phyloP scores from a whole-genome alignment of 2,113 vertebrate genomes.

The Notothenia rossii region DNA sequence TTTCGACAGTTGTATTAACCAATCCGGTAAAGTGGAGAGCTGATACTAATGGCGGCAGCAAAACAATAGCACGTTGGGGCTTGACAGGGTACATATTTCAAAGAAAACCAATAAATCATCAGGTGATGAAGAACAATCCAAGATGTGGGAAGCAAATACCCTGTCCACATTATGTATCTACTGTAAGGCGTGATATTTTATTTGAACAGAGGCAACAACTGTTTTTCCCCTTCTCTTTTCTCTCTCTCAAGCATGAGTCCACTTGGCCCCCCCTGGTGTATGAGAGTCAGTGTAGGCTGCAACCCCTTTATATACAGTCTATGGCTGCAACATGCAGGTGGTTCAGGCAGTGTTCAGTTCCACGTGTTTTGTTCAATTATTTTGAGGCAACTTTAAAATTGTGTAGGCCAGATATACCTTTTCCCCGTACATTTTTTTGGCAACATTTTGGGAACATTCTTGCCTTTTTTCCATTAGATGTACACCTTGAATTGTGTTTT shows the following conservation, averaged over 20 bases:
- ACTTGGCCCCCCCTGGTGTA: neutral
- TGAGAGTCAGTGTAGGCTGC: neutral
- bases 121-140: neutral
- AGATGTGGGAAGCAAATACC: neutral
- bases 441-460: too few relatives aligned
- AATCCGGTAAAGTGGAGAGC: constrained; percentile 28
- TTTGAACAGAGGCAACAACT: neutral
- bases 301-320: too few relatives aligned
- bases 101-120: neutral
- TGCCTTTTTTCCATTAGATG: too few relatives aligned
- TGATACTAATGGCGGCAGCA: constrained; percentile 25
- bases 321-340: neutral
- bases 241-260: neutral
- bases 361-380: too few relatives aligned
- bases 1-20: constrained; percentile 25
- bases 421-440: too few relatives aligned
- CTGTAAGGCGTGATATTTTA: neutral
- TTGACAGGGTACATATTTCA: neutral
- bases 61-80: constrained; percentile 56
- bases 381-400: too few relatives aligned
- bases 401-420: too few relatives aligned
- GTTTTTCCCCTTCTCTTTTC: neutral
- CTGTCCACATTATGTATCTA: neutral
- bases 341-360: too few relatives aligned
- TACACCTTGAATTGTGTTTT: too few relatives aligned